Evolutionary conservation across 2,888 invertebrate genomes (phyloP).

Genomic region (Lasius platythorax): DNA sequence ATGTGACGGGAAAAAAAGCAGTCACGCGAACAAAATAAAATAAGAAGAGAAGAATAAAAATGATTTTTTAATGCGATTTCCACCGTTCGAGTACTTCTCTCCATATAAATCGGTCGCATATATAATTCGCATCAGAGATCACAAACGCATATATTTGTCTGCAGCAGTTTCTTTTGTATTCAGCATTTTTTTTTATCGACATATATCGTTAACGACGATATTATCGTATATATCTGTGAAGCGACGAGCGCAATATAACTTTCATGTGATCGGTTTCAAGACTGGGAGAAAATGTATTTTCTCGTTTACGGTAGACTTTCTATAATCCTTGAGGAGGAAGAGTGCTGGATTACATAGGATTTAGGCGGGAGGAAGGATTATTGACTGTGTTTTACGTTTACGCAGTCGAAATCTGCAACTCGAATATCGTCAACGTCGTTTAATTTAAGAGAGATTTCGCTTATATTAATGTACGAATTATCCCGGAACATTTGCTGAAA

Average conservation of each 20-base stretch:
- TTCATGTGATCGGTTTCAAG: conserved; percentile 72
- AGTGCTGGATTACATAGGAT: conserved; percentile 71
- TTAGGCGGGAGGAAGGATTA: conserved; percentile 21
- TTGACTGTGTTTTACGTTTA: neutral
- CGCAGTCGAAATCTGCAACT: neutral
- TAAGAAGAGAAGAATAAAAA: neutral
- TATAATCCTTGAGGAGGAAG: conserved; percentile 66
- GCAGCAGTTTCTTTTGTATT: conserved; percentile 31
- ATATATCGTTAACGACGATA: conserved; percentile 1
- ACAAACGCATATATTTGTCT: neutral
- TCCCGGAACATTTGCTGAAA: conserved; percentile 1
- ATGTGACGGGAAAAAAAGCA: neutral
- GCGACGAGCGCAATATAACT: conserved; percentile 49
- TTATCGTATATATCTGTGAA: conserved; percentile 45
- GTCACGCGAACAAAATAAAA: neutral
- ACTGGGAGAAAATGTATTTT: conserved; percentile 74
- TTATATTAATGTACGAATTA: neutral
- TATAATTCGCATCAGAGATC: conserved; percentile 3
- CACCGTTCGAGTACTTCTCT: neutral
- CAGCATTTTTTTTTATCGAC: conserved; percentile 39
- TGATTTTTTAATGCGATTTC: neutral
- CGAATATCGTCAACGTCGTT: conserved; percentile 1
- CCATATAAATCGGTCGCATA: neutral
- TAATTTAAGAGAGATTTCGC: neutral
- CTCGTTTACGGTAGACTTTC: conserved; percentile 70